Base-by-base conservation (phyloP, 2,113 vertebrate species). In the Ranitomeya imitator region DNA sequence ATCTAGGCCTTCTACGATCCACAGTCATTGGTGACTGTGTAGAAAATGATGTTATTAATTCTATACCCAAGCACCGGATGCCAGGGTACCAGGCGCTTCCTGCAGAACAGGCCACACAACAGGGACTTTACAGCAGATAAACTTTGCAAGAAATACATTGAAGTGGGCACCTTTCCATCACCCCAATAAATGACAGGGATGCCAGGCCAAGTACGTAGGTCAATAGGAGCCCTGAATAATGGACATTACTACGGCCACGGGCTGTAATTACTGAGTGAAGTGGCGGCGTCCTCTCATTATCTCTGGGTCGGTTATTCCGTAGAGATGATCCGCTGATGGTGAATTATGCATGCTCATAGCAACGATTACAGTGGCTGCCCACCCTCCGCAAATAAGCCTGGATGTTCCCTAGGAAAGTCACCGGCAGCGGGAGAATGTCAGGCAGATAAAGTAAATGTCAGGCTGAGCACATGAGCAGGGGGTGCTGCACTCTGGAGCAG, bases 381-480 rank as follows among this genome's bases (percentile, higher is more conserved):
- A 21, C 12, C 55, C 79, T 23, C 23, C 0, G 55, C 85, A n/a
- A 37, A 80, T 19, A 57, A 37, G 45, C 85, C 26, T 71, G 77
- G 21, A 57, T 37, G 52, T 45, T 51, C 23, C n/a, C 86, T 57
- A n/a, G 21, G 52, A 71, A 37, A 73, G 85, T 31, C 23, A 57
- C 15, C 78, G 19, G 61, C 74, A 67, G 76, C 23, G 65, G 60
- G 85, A 52, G 52, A 67, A 87, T 71, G 86, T 71, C 86, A 80
- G 54, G 63, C 26, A 21, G 78, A 81, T 79, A 37, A 87, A 71
- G 63, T 67, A 65, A 79, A 87, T 87, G 86, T 81, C 61, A 80
- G 19, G 19, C 63, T 45, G 63, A 86, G 78, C 86, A 71, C 54
- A 57, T 26, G 74, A 26, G 74, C n/a, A 79, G 76, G 63, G 55